Evolutionary conservation across 2,888 invertebrate species (phyloP).

Genomic region (Harpalus rufipes): DNA sequence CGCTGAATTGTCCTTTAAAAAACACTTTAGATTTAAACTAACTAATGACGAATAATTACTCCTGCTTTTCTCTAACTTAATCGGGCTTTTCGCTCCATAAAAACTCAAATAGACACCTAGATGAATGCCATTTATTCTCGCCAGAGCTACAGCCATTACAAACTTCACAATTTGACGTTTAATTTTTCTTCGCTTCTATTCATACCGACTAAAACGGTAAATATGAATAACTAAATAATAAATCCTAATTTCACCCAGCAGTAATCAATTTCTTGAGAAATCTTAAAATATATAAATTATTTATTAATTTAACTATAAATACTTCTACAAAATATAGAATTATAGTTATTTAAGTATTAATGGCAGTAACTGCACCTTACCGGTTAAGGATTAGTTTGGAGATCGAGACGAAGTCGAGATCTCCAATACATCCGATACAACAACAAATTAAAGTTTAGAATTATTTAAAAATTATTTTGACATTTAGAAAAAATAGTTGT

Average conservation of each 20-base stretch:
- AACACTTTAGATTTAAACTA: constrained; percentile 38
- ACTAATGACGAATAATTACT: constrained; percentile 52
- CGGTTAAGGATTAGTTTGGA: too few relatives aligned
- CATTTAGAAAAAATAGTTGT: too few relatives aligned
- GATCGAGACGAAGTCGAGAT: too few relatives aligned
- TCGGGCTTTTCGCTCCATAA: constrained; percentile 17
- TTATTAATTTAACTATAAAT: too few relatives aligned
- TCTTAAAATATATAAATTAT: not conserved
- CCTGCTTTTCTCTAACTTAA: constrained; percentile 35
- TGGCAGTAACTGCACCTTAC: too few relatives aligned
- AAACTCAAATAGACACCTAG: constrained; percentile 20
- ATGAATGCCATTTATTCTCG: not conserved
- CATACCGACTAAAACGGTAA: not conserved
- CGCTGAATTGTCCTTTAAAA: constrained; percentile 32
- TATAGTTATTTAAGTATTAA: too few relatives aligned
- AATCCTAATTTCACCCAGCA: not conserved
- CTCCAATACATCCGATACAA: too few relatives aligned
- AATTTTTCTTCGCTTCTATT: not conserved
- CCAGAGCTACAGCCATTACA: not conserved
- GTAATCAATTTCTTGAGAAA: not conserved
- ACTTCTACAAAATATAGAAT: too few relatives aligned
- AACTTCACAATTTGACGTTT: not conserved
- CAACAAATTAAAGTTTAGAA: too few relatives aligned
- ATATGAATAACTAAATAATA: not conserved
- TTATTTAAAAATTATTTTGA: too few relatives aligned